Evolutionary conservation across 2,797 vertebrate species (phyloP), one percentile per base, ranked within the genome.

Genomic region (Eremophila alpestris): DNA sequence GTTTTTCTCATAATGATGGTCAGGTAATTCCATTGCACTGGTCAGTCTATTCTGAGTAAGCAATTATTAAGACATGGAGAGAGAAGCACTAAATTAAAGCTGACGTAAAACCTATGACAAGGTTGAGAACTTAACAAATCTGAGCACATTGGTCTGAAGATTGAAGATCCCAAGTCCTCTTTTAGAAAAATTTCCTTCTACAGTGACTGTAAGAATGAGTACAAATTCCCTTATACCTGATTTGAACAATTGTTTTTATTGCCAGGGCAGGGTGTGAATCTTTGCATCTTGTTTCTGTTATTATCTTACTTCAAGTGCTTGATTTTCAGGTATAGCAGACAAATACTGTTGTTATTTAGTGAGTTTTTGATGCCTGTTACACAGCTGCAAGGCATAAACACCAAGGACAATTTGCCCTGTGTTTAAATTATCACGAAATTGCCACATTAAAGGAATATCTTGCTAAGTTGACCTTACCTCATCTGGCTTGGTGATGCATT

Each of bases 401-500:
- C 22, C 15, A 51, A 64, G 56, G 17, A 36, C 14, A 45, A n/a
- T 41, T 32, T 45, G 36, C 10, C 13, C 48, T 32, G 16, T 6
- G 5, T 63, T 90, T 64, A n/a, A 54, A 40, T 70, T 40, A 54
- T 11, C 51, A 12, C 5, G 52, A 49, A 93, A 94, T 60, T 79
- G 83, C 34, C 71, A 56, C 65, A 13, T 27, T 30, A 40, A 51
- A 83, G 70, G 64, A 91, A 90, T n/a, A 49, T 76, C 68, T 86
- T 29, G 11, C 7, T 71, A 86, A 82, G 3, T 9, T 85, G n/a
- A 36, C 67, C 97, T 98, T 98, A 99, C 99, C 98, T 99, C 98
- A 23, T 98, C 98, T 8, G 98, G 97, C 96, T 98, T 98, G 10
- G 99, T 99, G 97, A 98, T 92, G 70, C 99, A 99, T 84, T 94